Evolutionary conservation across 2,888 invertebrate species (phyloP).

Genomic region (Auanema sp.): DNA sequence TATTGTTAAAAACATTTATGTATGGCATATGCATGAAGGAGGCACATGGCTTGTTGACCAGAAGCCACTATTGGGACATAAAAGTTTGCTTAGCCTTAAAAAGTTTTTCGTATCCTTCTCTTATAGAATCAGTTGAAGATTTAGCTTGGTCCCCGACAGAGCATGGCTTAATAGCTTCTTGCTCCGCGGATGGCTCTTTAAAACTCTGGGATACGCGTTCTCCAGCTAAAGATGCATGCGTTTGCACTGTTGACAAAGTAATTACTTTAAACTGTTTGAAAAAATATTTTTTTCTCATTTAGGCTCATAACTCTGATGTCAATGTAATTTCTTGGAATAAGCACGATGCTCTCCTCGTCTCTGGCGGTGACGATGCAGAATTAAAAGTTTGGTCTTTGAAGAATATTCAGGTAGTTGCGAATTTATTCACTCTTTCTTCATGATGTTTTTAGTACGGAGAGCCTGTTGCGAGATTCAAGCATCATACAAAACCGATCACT

Average conservation of each 20-base stretch:
- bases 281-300: background rate
- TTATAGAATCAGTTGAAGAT: constrained; percentile 83
- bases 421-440: background rate
- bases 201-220: constrained; percentile 93
- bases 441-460: constrained; percentile 68
- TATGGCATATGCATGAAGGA: constrained; percentile 83
- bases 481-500: constrained; percentile 88
- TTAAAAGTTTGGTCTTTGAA: constrained; percentile 94
- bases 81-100: constrained; percentile 23
- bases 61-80: constrained; percentile 83
- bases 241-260: constrained; percentile 78
- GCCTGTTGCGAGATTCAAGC: constrained; percentile 89
- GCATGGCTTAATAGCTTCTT: constrained; percentile 74
- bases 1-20: constrained; percentile 86
- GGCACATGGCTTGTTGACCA: constrained; percentile 87
- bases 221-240: constrained; percentile 83
- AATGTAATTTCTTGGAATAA: constrained; percentile 98
- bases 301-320: constrained; percentile 85
- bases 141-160: constrained; percentile 98
- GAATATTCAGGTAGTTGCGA: constrained; percentile 72
- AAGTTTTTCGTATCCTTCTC: background rate
- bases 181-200: constrained; percentile 72
- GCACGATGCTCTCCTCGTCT: constrained; percentile 75
- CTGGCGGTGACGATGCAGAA: constrained; percentile 93
- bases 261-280: background rate